phyloP scores from a whole-genome alignment of 2,797 vertebrate genomes.

The Bradypodion ventrale region DNA sequence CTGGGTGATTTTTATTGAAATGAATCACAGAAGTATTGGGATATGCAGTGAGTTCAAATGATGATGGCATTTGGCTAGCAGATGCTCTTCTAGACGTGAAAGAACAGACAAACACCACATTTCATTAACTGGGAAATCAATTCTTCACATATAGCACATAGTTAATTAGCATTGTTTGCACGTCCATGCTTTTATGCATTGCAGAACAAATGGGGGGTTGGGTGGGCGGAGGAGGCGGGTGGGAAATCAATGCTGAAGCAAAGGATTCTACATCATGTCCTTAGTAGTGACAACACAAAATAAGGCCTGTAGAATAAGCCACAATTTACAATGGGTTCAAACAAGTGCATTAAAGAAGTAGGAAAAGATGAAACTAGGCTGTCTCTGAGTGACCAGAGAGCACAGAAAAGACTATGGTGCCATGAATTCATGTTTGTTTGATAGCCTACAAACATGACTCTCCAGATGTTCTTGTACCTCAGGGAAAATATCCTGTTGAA shows the following conservation, averaged over 20 bases:
- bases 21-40: neutral
- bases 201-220: constrained; percentile 16
- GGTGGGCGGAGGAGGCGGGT: too few relatives aligned
- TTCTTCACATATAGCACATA: neutral
- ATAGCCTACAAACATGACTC: constrained; percentile 15
- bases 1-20: neutral
- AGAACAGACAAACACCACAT: fast-evolving
- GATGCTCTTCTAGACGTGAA: neutral
- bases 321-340: constrained; percentile 37
- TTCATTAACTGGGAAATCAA: neutral
- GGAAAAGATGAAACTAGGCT: constrained; percentile 22
- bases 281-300: constrained; percentile 32
- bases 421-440: constrained; percentile 29
- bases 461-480: too few relatives aligned
- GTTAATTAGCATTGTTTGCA: constrained; percentile 6
- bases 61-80: constrained; percentile 1
- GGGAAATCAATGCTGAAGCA: constrained; percentile 29
- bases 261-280: neutral
- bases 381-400: constrained; percentile 21
- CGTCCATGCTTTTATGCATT: neutral
- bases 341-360: constrained; percentile 8
- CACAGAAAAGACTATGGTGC: constrained; percentile 18
- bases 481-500: constrained; percentile 28
- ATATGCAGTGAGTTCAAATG: neutral
- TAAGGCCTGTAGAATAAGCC: constrained; percentile 25